Conservation (phyloP, 2,113 vertebrate genomes). For the Corythoichthys intestinalis region DNA sequence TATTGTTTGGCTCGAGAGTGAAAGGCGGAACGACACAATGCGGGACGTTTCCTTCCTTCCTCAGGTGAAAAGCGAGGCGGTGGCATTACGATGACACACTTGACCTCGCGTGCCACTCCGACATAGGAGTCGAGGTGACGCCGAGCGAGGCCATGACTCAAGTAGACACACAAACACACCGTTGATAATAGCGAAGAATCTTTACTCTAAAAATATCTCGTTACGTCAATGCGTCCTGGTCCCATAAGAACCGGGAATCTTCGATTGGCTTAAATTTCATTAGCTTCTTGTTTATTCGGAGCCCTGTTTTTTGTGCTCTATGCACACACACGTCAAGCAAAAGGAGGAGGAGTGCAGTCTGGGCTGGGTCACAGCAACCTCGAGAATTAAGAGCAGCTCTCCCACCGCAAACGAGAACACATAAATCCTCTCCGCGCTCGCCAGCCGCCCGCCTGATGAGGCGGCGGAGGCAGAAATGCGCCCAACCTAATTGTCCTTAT, state of each 20-base stretch:
- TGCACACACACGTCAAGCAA: background rate
- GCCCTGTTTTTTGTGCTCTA: background rate
- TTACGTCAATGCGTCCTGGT: no score
- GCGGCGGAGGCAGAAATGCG: conserved; percentile 15
- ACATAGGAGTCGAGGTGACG: conserved; percentile 30
- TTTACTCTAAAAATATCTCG: no score
- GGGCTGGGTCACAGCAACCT: conserved; percentile 74
- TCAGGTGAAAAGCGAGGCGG: background rate
- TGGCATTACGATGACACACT: conserved; percentile 13
- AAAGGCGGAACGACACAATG: conserved; percentile 30
- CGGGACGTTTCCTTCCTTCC: conserved; percentile 54
- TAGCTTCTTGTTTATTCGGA: background rate
- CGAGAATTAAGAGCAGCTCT: conserved; percentile 59
- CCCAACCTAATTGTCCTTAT: conserved; percentile 7
- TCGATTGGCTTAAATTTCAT: background rate
- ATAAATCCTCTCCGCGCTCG: conserved; percentile 56
- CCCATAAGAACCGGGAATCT: no score
- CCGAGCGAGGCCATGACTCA: background rate
- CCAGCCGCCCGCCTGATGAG: background rate
- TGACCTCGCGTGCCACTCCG: conserved; percentile 21
- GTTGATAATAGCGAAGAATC: no score
- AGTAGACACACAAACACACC: no score
- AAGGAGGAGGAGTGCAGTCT: conserved; percentile 39
- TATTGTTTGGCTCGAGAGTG: conserved; percentile 34
- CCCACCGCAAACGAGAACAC: conserved; percentile 45